Base-by-base conservation (phyloP, 1,140 invertebrate genomes). In the Trichomalopsis sarcophagae region DNA sequence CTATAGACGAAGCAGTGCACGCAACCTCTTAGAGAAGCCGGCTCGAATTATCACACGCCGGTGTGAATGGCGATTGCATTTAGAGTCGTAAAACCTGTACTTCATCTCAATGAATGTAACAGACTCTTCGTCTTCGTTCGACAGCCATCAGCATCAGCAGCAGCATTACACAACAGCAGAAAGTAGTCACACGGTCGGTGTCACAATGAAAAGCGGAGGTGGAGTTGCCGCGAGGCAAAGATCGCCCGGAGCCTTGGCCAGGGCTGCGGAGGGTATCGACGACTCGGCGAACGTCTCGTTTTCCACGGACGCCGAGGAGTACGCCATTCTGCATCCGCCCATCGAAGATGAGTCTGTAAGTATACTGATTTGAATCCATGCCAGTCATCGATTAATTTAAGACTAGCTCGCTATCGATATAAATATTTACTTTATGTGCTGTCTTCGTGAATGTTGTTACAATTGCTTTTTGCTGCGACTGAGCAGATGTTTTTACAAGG, bases 271-370 rank as follows among this genome's bases (percentile, higher is more conserved):
- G 81, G 89, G 86, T 66, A 89, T 91, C 88, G 92, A 92, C 79
- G 92, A 93, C 71, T 87, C 91, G 77, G 91, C 87, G 89, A 89
- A 81, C 87, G 74, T 91, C 87, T 88, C 88, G 87, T 85, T 68
- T 88, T 88, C 87, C 87, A 90, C 90, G 90, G 90, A 90, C 87
- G 89, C 90, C 87, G 86, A 88, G 71, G 92, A 93, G 40, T 91
- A 91, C 87, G 91, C 90, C 89, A 89, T 89, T 86, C 90, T 92
- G 81, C 55, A 92, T 87, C 90, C 90, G 84, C 89, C 89, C 7
- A 91, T 91, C 50, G 92, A 92, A 80, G 92, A 93, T 47, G 92
- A 93, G 88, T 89, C 88, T 86, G 91, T 91, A 87, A 40, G 89
- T 88, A 27, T 27, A n/a, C 21, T n/a, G 10, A 21, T 17, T 55